Evolutionary conservation across 2,797 vertebrate genomes (phyloP).

Genomic region (Moxostoma hubbsi): DNA sequence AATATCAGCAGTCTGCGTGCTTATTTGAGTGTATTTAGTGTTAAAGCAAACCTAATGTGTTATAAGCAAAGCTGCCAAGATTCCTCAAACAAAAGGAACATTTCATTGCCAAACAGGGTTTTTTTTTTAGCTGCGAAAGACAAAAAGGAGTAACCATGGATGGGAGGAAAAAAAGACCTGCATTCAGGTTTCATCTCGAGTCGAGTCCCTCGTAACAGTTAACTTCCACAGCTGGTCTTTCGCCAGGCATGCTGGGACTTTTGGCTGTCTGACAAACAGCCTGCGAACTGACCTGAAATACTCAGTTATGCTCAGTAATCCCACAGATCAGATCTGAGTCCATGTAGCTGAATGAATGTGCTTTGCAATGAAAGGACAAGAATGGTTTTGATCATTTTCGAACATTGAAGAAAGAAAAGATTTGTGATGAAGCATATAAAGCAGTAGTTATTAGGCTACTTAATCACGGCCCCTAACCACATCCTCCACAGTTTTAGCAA

Average conservation of each 20-base stretch:
- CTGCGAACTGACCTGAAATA: conserved; percentile 58
- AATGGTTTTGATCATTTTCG: too few relatives aligned
- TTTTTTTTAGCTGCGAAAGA: not conserved
- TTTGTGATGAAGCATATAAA: too few relatives aligned
- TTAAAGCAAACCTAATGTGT: too few relatives aligned
- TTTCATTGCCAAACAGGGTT: too few relatives aligned
- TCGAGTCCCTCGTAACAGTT: conserved; percentile 66
- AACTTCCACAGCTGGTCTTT: conserved; percentile 65
- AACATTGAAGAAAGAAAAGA: too few relatives aligned
- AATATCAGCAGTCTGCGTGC: too few relatives aligned
- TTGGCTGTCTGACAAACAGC: conserved; percentile 68
- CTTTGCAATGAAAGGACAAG: not conserved
- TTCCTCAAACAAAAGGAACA: too few relatives aligned
- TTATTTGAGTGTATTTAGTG: too few relatives aligned
- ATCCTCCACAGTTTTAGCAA: too few relatives aligned
- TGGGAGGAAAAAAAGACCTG: not conserved
- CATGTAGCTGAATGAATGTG: not conserved
- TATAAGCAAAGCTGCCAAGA: too few relatives aligned
- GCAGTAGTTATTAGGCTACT: too few relatives aligned
- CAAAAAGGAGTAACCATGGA: not conserved
- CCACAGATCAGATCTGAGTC: not conserved
- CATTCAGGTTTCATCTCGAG: not conserved
- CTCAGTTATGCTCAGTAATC: conserved; percentile 29
- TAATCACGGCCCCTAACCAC: too few relatives aligned
- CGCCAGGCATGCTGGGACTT: conserved; percentile 72